Conservation (phyloP, 23 tunicate species). For the Phallusia fumigata region DNA sequence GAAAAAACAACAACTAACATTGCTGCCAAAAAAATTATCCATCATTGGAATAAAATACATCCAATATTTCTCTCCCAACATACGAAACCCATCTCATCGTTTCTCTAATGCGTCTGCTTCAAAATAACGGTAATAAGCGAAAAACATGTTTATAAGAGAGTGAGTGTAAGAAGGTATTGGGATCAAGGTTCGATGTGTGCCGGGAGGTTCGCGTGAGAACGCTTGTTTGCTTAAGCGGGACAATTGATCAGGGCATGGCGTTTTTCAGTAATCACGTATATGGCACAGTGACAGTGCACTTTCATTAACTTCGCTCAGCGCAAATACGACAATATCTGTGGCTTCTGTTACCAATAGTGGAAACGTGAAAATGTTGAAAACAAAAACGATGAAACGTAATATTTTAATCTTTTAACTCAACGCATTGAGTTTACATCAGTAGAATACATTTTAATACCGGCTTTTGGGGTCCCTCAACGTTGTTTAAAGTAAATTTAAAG, state of each 20-base stretch:
- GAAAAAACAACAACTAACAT: too few relatives aligned
- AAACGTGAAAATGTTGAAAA: neutral
- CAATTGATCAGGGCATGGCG: conserved; percentile 7
- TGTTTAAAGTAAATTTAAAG: too few relatives aligned
- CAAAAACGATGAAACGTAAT: too few relatives aligned
- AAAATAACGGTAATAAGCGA: conserved; percentile 5
- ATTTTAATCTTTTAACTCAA: too few relatives aligned
- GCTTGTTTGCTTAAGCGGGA: conserved; percentile 7
- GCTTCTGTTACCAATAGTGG: neutral
- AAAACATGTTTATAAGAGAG: conserved; percentile 9
- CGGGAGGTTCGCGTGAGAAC: conserved; percentile 12
- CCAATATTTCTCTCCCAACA: too few relatives aligned
- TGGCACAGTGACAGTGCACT: conserved; percentile 3
- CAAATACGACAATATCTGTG: neutral
- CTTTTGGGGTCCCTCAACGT: too few relatives aligned
- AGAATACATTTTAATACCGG: too few relatives aligned
- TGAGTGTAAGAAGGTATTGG: neutral
- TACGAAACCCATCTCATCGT: too few relatives aligned
- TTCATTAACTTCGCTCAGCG: neutral
- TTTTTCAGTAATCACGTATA: conserved; percentile 2
- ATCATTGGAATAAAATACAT: too few relatives aligned
- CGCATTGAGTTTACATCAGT: too few relatives aligned
- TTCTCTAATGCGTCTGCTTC: neutral
- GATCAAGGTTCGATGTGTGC: conserved; percentile 2
- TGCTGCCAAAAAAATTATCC: too few relatives aligned